Conservation (phyloP, 2,888 invertebrate species). For the Drosophila anomalata region DNA sequence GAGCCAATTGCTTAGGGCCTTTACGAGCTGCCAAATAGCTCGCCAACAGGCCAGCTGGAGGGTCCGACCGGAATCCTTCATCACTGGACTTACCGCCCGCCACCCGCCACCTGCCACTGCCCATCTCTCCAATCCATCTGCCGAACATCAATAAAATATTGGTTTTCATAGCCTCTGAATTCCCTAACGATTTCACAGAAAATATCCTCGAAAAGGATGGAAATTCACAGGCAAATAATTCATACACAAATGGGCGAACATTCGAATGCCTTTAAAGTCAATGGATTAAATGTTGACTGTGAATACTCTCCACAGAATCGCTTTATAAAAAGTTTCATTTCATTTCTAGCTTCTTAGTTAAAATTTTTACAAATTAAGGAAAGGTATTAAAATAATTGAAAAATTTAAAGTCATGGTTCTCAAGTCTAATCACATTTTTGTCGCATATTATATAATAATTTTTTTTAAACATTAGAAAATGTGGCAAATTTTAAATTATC, state of each 20-base stretch:
- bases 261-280: neutral
- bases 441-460: no score
- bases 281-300: neutral
- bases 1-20: conserved; percentile 29
- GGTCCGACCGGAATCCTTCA: neutral
- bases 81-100: neutral
- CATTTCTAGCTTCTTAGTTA: no score
- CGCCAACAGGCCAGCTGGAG: conserved; percentile 17
- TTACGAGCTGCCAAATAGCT: conserved; percentile 52
- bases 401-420: no score
- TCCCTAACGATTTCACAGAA: neutral
- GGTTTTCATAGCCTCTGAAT: neutral
- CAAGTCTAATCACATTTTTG: no score
- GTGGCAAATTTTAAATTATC: no score
- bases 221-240: neutral
- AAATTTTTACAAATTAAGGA: no score
- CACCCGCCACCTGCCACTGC: no score
- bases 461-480: no score
- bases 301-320: neutral
- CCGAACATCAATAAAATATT: conserved; percentile 39
- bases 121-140: conserved; percentile 8
- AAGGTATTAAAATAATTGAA: no score
- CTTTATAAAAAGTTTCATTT: no score
- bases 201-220: neutral
- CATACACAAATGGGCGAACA: neutral